phyloP scores from a whole-genome alignment of 1,140 invertebrate genomes.

The Anastrepha ludens region DNA sequence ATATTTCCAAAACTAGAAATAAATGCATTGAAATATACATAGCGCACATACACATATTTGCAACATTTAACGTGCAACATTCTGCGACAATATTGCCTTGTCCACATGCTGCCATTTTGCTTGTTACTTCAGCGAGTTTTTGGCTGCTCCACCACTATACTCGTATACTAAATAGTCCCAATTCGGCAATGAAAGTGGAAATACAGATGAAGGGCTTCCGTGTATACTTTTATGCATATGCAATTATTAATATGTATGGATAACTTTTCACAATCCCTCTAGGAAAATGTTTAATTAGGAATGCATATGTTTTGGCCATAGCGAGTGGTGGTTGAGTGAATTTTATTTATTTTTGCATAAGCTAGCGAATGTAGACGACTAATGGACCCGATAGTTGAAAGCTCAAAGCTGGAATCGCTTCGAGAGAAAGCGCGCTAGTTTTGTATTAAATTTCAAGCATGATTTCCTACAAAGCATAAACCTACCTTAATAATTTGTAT shows the following conservation, averaged over 20 bases:
- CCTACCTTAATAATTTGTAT: no score
- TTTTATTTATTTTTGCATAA: no score
- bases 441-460: no score
- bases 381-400: no score
- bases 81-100: conserved; percentile 14
- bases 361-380: no score
- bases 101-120: neutral
- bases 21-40: neutral
- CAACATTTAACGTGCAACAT: conserved; percentile 4
- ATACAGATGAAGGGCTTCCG: neutral
- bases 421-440: no score
- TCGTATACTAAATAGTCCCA: neutral
- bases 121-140: neutral
- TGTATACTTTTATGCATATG: neutral
- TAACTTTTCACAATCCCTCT: neutral
- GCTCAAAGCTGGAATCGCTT: no score
- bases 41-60: neutral
- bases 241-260: neutral
- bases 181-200: neutral
- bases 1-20: neutral
- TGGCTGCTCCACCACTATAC: neutral
- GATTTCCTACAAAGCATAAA: no score
- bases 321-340: no score
- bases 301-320: no score
- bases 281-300: neutral